These are phyloP conservation scores for Leptopilina drosophilae DNA, from an alignment of 2,888 invertebrate genomes.

Conservation along the genomic window DNA sequence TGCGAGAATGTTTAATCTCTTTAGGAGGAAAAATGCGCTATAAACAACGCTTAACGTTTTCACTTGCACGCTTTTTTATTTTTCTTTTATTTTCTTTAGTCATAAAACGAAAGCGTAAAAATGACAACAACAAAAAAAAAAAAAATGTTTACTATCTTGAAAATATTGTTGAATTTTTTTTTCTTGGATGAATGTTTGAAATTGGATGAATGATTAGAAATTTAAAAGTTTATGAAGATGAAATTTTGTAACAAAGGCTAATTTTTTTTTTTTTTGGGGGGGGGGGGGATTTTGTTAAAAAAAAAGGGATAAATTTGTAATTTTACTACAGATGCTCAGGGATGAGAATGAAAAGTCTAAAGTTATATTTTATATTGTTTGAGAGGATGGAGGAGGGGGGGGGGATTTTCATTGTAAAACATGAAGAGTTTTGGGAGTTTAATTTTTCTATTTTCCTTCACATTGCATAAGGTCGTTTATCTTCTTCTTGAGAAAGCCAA, in stretches of 20 bases:
- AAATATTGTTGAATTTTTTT: not conserved
- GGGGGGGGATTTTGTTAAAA: too few species aligned
- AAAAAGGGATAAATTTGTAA: not conserved
- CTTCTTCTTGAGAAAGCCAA: conserved; percentile 20
- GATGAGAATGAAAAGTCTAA: not conserved
- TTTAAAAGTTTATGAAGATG: too few species aligned
- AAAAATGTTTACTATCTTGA: not conserved
- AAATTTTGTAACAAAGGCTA: too few species aligned
- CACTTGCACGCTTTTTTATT: not conserved
- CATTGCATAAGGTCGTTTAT: conserved; percentile 4
- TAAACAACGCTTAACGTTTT: conserved; percentile 5
- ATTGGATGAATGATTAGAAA: not conserved
- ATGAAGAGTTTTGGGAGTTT: not conserved
- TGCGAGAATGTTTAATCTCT: too few species aligned
- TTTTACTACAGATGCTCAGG: not conserved
- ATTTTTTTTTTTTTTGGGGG: too few species aligned
- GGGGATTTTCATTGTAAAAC: not conserved
- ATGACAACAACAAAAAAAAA: not conserved
- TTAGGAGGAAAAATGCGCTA: not conserved
- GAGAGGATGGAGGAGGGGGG: not conserved
- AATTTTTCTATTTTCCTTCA: conserved; percentile 24
- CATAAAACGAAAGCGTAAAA: not conserved
- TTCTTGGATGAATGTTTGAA: too few species aligned
- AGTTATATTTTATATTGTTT: not conserved
- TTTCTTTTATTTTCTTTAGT: not conserved